Evolutionary conservation across 2,888 invertebrate genomes (phyloP).

Genomic region (Cecidostiba fungosa): DNA sequence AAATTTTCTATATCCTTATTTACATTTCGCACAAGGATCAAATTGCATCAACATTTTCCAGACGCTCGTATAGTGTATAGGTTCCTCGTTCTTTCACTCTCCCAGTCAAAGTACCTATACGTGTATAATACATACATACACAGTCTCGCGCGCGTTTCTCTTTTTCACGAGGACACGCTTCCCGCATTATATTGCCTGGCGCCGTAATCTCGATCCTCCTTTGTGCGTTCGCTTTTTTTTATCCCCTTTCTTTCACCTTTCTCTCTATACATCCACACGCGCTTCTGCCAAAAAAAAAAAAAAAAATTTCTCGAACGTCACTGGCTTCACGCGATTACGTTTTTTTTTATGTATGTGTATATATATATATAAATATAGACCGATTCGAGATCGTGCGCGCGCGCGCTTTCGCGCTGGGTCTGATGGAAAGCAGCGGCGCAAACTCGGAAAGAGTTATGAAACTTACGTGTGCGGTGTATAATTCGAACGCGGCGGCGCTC

Average conservation of each 20-base stretch:
- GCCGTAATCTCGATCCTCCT: conserved; percentile 7
- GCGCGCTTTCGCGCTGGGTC: conserved; percentile 40
- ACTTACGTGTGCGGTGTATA: conserved; percentile 54
- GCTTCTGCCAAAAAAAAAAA: too few species aligned
- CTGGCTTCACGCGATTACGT: background rate
- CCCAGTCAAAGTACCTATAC: background rate
- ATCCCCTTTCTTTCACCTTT: background rate
- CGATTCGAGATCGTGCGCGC: conserved; percentile 11
- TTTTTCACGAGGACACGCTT: conserved; percentile 45
- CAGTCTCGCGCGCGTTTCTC: conserved; percentile 41
- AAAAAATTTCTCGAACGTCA: background rate
- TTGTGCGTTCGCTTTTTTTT: background rate
- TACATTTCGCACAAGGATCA: background rate
- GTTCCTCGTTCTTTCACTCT: background rate
- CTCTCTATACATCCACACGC: background rate
- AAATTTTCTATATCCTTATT: background rate
- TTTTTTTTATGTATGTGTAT: background rate
- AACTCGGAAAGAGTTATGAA: conserved; percentile 51
- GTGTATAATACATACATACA: background rate
- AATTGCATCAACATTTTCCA: background rate
- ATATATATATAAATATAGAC: background rate
- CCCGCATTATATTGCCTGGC: conserved; percentile 29
- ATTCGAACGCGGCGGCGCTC: conserved; percentile 40
- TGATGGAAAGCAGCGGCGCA: conserved; percentile 29
- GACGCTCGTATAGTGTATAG: background rate